phyloP scores from a whole-genome alignment of 2,888 invertebrate genomes.

The Steinernema carpocapsae region DNA sequence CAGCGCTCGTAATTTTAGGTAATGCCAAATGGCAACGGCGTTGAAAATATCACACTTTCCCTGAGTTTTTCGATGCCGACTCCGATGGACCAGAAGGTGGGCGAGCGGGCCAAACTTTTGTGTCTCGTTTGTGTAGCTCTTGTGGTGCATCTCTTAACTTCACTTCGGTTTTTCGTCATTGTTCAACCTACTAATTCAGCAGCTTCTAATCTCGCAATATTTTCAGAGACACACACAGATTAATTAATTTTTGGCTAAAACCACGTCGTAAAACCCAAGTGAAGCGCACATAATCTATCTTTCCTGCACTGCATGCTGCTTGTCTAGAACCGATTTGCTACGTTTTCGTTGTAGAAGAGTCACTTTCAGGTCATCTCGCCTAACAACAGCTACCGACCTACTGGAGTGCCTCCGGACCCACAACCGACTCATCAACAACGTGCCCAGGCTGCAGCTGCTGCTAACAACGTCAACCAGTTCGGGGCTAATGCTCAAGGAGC shows the following conservation, averaged over 20 bases:
- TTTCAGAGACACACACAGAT: too few relatives aligned
- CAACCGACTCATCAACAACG: conserved; percentile 55
- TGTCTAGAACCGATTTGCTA: neutral
- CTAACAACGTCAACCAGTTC: conserved; percentile 4
- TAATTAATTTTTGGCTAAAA: too few relatives aligned
- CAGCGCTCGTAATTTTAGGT: conserved; percentile 28
- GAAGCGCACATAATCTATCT: too few relatives aligned
- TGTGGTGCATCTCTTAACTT: too few relatives aligned
- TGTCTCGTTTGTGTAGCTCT: neutral
- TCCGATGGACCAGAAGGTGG: conserved; percentile 33
- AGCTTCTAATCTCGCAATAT: too few relatives aligned
- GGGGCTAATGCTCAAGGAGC: neutral
- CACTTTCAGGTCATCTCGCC: conserved; percentile 32
- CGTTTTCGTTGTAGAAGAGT: neutral
- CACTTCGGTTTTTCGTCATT: too few relatives aligned
- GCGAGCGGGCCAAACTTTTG: conserved; percentile 18
- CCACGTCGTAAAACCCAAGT: too few relatives aligned
- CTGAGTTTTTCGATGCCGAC: conserved; percentile 35
- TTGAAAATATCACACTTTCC: conserved; percentile 33
- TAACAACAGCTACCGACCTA: conserved; percentile 18
- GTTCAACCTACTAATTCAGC: too few relatives aligned
- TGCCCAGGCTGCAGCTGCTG: neutral
- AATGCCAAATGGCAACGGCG: conserved; percentile 28
- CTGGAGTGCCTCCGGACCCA: conserved; percentile 48
- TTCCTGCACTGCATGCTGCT: too few relatives aligned